phyloP scores from a whole-genome alignment of 1,140 invertebrate species.

The Polypedilum pembai region DNA sequence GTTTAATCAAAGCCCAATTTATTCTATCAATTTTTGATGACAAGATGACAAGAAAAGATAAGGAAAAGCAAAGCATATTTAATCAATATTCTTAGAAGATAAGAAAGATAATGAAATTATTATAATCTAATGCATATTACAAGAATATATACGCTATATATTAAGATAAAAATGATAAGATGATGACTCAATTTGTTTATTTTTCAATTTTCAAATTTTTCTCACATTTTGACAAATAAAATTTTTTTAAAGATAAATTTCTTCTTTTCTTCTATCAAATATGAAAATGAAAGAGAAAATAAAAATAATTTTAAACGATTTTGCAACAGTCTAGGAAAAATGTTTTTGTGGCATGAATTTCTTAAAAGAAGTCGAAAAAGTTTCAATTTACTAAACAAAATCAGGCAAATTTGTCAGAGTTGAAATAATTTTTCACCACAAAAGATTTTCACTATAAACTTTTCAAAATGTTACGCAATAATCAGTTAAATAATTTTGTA shows the following conservation, averaged over 20 bases:
- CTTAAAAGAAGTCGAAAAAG: not conserved
- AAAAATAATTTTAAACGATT: not conserved
- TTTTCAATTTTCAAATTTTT: not conserved
- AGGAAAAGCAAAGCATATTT: not conserved
- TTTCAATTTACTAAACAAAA: too few species aligned
- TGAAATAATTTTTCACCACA: too few species aligned
- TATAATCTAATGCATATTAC: too few species aligned
- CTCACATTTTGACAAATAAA: too few species aligned
- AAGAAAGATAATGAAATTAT: too few species aligned
- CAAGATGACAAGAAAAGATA: not conserved
- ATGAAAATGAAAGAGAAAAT: not conserved
- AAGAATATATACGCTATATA: too few species aligned
- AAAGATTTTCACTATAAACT: too few species aligned
- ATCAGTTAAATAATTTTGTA: too few species aligned
- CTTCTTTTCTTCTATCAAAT: not conserved
- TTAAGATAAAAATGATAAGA: too few species aligned
- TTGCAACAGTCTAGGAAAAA: conserved; percentile 1
- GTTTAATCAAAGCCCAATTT: not conserved
- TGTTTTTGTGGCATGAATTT: conserved; percentile 1
- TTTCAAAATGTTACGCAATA: too few species aligned
- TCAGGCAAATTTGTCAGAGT: too few species aligned
- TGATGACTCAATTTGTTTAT: conserved; percentile 3
- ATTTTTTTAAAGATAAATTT: not conserved
- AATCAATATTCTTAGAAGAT: too few species aligned
- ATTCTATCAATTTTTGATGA: conserved; percentile 14